Conservation (phyloP, 2,113 vertebrate species). For the Sardina pilchardus region DNA sequence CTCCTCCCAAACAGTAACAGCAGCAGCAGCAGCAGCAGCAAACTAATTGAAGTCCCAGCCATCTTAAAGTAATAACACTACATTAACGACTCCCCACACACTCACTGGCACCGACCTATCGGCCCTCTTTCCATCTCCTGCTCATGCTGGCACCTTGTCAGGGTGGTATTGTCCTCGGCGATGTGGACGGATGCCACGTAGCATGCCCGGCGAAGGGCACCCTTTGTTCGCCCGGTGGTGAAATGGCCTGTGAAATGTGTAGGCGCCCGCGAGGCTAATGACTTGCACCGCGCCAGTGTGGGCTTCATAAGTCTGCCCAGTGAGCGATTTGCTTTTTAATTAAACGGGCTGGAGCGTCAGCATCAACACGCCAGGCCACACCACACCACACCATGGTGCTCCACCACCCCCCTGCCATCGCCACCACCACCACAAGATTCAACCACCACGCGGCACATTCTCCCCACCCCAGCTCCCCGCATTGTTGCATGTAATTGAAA, state of each 20-base stretch:
- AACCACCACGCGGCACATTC: neutral
- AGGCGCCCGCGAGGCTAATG: conserved; percentile 11
- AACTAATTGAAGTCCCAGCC: neutral
- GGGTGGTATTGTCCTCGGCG: conserved; percentile 14
- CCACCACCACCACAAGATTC: neutral
- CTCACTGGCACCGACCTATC: neutral
- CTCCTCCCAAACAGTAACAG: neutral
- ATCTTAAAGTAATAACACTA: neutral
- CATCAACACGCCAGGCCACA: neutral
- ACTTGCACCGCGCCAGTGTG: neutral
- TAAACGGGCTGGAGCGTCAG: conserved; percentile 12
- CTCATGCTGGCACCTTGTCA: neutral
- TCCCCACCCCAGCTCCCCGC: neutral
- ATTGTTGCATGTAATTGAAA: neutral
- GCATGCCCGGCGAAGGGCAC: neutral
- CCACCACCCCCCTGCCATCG: neutral
- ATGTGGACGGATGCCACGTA: neutral
- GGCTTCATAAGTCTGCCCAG: neutral
- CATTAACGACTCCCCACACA: neutral
- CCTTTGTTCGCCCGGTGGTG: conserved; percentile 24
- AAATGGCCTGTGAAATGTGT: conserved; percentile 34
- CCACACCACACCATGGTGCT: neutral
- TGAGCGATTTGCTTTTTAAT: conserved; percentile 21
- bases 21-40: neutral
- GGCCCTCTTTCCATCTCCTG: neutral